Conservation (phyloP, 2,113 vertebrate genomes). For the Myotis brandtii region DNA sequence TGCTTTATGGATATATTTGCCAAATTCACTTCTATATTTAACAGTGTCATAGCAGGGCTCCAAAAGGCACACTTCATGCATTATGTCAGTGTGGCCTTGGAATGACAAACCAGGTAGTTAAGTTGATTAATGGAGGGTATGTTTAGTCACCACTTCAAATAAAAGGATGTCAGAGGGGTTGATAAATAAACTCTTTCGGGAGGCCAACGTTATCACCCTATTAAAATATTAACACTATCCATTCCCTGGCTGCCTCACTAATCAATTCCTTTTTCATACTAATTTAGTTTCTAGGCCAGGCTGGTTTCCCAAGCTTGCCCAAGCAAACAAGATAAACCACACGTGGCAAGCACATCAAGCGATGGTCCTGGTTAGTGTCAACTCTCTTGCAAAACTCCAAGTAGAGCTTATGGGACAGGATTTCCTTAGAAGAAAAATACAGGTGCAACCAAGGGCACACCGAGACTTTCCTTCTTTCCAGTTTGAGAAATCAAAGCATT, state of each 20-base stretch:
- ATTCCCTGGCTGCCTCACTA: conserved; percentile 26
- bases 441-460: background rate
- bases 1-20: conserved; percentile 11
- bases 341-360: background rate
- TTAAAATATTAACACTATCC: conserved; percentile 71
- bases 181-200: conserved; percentile 58
- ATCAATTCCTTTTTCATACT: conserved; percentile 58
- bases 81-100: conserved; percentile 60
- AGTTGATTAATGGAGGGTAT: conserved; percentile 69
- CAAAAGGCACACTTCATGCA: background rate
- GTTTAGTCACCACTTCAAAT: conserved; percentile 63
- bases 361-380: background rate
- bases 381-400: conserved; percentile 27
- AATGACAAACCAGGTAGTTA: conserved; percentile 64
- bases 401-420: background rate
- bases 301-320: conserved; percentile 52
- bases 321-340: conserved; percentile 47
- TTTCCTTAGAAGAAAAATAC: background rate
- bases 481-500: background rate
- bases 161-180: conserved; percentile 54
- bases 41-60: background rate
- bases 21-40: conserved; percentile 49
- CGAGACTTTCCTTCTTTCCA: background rate
- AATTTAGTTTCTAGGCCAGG: conserved; percentile 55
- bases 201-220: conserved; percentile 62